These are phyloP conservation scores for Rapana venosa DNA, from an alignment of 2,888 invertebrate genomes.

Conservation along the genomic window DNA sequence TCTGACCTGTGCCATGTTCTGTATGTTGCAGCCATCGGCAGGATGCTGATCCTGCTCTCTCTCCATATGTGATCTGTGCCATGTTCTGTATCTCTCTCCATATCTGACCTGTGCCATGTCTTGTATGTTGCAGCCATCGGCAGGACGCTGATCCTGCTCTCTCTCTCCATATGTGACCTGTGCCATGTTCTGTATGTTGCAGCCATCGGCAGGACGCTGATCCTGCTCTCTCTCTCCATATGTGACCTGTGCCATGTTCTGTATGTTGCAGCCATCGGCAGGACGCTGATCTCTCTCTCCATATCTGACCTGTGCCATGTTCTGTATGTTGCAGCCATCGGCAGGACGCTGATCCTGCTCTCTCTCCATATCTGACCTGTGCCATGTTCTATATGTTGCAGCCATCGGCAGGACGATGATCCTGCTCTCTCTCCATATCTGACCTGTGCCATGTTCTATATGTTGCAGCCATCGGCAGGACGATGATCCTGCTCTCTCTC, in stretches of 20 bases:
- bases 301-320: neutral
- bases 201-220: slow-evolving; percentile 98
- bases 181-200: slow-evolving; percentile 60
- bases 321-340: slow-evolving; percentile 86
- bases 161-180: slow-evolving; percentile 84
- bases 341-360: slow-evolving; percentile 97
- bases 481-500: slow-evolving; percentile 98
- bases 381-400: slow-evolving; percentile 78
- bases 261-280: slow-evolving; percentile 89
- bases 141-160: slow-evolving; percentile 97
- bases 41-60: too few species aligned
- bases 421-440: slow-evolving; percentile 93
- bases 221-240: slow-evolving; percentile 97
- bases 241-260: neutral
- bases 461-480: slow-evolving; percentile 93
- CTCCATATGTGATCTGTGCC: neutral
- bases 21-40: neutral
- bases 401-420: slow-evolving; percentile 98
- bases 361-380: slow-evolving; percentile 86
- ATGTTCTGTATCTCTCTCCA: too few species aligned
- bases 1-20: neutral
- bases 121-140: slow-evolving; percentile 88
- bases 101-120: neutral
- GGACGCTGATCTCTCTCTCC: slow-evolving; percentile 99
- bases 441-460: neutral